A percentile compares a stretch with the other conserved stretches of the same genome.
Evolutionary conservation across 2,888 invertebrate species (phyloP).

Genomic region (Corythucha ciliata): DNA sequence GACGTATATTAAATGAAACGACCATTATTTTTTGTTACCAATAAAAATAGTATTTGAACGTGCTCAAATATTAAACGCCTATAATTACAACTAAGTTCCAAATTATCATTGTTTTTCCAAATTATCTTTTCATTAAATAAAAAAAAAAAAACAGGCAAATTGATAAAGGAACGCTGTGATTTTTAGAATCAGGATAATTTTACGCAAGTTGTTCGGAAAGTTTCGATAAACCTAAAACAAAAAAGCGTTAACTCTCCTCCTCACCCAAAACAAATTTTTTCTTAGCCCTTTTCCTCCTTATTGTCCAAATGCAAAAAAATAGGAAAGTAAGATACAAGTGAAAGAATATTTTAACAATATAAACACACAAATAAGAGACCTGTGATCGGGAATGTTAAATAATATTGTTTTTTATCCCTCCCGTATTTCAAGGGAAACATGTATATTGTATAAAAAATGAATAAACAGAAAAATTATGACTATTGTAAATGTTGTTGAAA

Average conservation of each 20-base stretch:
- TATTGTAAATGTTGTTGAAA: slow-evolving; percentile 10
- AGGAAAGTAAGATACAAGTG: neutral
- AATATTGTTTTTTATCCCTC: slow-evolving; percentile 16
- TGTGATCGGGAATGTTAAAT: slow-evolving; percentile 30
- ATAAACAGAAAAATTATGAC: slow-evolving; percentile 18
- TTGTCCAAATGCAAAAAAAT: too few relatives aligned
- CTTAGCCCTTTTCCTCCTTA: too few relatives aligned
- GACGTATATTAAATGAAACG: neutral
- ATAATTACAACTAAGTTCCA: neutral
- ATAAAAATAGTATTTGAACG: neutral
- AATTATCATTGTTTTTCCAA: neutral
- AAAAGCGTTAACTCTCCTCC: too few relatives aligned
- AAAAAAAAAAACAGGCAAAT: too few relatives aligned
- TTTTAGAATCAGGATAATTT: too few relatives aligned
- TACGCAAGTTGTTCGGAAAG: too few relatives aligned
- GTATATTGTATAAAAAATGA: neutral
- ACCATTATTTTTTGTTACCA: neutral
- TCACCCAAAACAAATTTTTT: too few relatives aligned
- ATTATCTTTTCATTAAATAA: slow-evolving; percentile 11
- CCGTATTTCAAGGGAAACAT: slow-evolving; percentile 14
- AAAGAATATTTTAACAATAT: neutral
- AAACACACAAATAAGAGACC: slow-evolving; percentile 23
- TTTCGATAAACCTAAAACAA: too few relatives aligned
- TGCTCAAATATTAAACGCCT: neutral
- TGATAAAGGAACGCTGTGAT: too few relatives aligned